Conservation (phyloP, 1,140 invertebrate genomes). For the Pseudomyrmex concolor region DNA sequence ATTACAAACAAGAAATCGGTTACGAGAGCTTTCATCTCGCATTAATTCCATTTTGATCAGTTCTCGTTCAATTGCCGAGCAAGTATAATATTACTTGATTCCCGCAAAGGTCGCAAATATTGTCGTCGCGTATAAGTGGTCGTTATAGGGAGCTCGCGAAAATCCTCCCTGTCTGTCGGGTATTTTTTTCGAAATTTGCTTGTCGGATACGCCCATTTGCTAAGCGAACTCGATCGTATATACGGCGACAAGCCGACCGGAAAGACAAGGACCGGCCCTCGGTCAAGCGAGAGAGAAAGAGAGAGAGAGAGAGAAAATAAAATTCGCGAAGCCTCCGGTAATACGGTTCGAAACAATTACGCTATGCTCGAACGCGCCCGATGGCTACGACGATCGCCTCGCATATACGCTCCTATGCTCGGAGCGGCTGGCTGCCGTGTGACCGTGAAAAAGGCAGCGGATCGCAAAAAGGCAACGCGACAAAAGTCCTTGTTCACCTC, state of each 20-base stretch:
- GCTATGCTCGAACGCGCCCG: conserved; percentile 69
- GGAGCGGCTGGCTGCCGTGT: conserved; percentile 48
- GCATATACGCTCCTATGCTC: conserved; percentile 51
- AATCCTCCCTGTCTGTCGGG: background rate
- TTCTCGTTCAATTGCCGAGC: background rate
- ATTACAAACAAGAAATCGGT: background rate
- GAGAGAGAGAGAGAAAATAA: conserved; percentile 62
- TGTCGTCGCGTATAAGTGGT: background rate
- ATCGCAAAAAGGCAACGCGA: conserved; percentile 56
- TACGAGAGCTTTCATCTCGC: background rate
- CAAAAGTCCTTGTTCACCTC: conserved; percentile 61
- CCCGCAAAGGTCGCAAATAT: background rate
- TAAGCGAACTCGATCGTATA: conserved; percentile 20
- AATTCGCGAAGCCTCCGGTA: conserved; percentile 69
- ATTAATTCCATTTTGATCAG: background rate
- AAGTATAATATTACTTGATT: background rate
- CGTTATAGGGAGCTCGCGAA: background rate
- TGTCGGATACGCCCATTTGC: background rate
- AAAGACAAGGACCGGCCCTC: conserved; percentile 19
- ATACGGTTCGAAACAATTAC: conserved; percentile 76
- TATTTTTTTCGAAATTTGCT: conserved; percentile 27
- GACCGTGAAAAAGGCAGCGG: conserved; percentile 56
- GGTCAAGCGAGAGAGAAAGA: conserved; percentile 3
- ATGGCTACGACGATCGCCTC: conserved; percentile 68
- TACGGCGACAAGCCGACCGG: conserved; percentile 23